phyloP scores from a whole-genome alignment of 2,888 invertebrate genomes.

The Agelastica alni region DNA sequence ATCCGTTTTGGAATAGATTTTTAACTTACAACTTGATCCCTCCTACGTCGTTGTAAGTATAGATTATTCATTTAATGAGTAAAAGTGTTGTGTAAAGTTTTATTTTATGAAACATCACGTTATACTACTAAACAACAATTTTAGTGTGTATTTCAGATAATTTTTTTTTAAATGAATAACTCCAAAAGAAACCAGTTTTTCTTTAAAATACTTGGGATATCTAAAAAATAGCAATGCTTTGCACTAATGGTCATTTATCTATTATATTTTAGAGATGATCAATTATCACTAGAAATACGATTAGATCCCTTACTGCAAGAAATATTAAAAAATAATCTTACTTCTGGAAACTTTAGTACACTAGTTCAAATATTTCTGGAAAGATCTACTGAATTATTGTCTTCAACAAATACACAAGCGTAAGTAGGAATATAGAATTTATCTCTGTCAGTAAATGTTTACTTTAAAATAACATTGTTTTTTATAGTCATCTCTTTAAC shows the following conservation, averaged over 20 bases:
- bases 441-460: too few relatives aligned
- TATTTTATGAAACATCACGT: too few relatives aligned
- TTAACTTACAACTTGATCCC: slow-evolving; percentile 88
- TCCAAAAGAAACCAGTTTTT: too few relatives aligned
- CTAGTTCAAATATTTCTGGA: slow-evolving; percentile 84
- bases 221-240: too few relatives aligned
- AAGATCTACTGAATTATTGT: slow-evolving; percentile 79
- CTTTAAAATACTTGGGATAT: too few relatives aligned
- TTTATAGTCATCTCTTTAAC: slow-evolving; percentile 72
- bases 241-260: too few relatives aligned
- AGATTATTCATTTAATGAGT: slow-evolving; percentile 2
- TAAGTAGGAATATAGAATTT: slow-evolving; percentile 61
- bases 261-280: slow-evolving; percentile 70
- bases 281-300: slow-evolving; percentile 78
- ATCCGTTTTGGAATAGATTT: slow-evolving; percentile 93
- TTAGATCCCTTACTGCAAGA: slow-evolving; percentile 75
- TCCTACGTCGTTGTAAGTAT: slow-evolving; percentile 72
- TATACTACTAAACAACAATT: too few relatives aligned
- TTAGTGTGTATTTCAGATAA: too few relatives aligned
- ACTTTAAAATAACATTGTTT: slow-evolving; percentile 24
- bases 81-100: too few relatives aligned
- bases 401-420: slow-evolving; percentile 88
- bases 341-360: slow-evolving; percentile 88
- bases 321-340: slow-evolving; percentile 80
- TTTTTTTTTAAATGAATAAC: too few relatives aligned